Conservation (phyloP, 1,140 invertebrate genomes). For the Thaumetopoea pityocampa region DNA sequence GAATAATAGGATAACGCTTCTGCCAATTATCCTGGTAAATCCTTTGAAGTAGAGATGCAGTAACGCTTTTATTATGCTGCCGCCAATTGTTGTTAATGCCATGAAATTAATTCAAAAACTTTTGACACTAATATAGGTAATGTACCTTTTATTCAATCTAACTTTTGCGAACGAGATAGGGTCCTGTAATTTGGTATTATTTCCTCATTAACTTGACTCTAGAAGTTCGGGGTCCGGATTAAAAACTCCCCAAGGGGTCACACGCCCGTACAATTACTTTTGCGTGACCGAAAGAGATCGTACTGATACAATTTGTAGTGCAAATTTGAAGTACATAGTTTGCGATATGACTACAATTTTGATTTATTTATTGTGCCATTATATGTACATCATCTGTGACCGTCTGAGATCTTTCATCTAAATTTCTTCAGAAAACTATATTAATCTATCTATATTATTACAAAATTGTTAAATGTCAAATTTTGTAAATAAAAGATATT, state of each 20-base stretch:
- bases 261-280: conserved; percentile 50
- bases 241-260: conserved; percentile 56
- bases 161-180: conserved; percentile 50
- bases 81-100: conserved; percentile 20
- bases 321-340: neutral
- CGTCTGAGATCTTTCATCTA: too few relatives aligned
- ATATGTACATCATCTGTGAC: too few relatives aligned
- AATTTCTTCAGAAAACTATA: too few relatives aligned
- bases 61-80: too few relatives aligned
- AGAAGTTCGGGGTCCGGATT: conserved; percentile 48
- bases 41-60: too few relatives aligned
- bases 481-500: too few relatives aligned
- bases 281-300: neutral
- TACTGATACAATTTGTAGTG: neutral
- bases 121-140: conserved; percentile 40
- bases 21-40: too few relatives aligned
- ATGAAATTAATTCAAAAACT: conserved; percentile 55
- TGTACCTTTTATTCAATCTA: conserved; percentile 65
- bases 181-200: conserved; percentile 53
- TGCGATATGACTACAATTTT: neutral
- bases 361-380: too few relatives aligned
- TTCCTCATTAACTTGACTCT: conserved; percentile 60
- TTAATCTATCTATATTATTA: too few relatives aligned
- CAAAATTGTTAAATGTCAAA: too few relatives aligned
- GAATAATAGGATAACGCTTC: too few relatives aligned